Conservation (phyloP, 2,888 invertebrate species). For the Cryptops parisi region DNA sequence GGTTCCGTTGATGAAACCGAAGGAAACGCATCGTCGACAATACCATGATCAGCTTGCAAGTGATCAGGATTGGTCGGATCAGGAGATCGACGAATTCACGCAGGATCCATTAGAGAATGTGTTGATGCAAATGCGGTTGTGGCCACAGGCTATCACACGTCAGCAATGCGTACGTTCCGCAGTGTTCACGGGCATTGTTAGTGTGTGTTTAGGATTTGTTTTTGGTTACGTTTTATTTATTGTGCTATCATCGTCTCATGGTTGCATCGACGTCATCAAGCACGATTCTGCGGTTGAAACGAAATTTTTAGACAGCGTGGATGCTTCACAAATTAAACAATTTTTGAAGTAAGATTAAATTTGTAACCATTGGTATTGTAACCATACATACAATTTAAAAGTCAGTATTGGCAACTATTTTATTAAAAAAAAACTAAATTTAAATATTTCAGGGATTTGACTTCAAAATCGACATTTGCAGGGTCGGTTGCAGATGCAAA, state of each 20-base stretch:
- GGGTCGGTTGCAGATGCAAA: no score
- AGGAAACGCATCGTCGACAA: neutral
- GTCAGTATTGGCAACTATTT: neutral
- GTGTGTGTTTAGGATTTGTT: neutral
- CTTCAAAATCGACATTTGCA: no score
- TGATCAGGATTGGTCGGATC: constrained; percentile 4
- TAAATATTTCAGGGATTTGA: neutral
- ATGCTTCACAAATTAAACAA: neutral
- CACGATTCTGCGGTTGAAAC: neutral
- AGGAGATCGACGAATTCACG: constrained; percentile 7
- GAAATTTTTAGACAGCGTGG: neutral
- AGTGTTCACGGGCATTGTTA: neutral
- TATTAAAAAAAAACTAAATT: neutral
- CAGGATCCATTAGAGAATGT: constrained; percentile 7
- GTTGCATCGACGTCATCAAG: neutral
- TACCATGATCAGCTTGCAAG: neutral
- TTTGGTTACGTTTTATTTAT: constrained; percentile 1
- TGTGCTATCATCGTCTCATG: neutral
- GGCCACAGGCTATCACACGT: constrained; percentile 6
- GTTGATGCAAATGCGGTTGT: constrained; percentile 8
- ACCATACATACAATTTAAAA: neutral
- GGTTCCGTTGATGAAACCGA: constrained; percentile 8
- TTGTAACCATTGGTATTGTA: neutral
- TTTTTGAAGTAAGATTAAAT: neutral
- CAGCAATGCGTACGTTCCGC: constrained; percentile 4